A percentile compares a stretch with the other conserved stretches of the same genome.
phyloP scores from a whole-genome alignment of 2,113 vertebrate species.

The Poecilia latipinna region DNA sequence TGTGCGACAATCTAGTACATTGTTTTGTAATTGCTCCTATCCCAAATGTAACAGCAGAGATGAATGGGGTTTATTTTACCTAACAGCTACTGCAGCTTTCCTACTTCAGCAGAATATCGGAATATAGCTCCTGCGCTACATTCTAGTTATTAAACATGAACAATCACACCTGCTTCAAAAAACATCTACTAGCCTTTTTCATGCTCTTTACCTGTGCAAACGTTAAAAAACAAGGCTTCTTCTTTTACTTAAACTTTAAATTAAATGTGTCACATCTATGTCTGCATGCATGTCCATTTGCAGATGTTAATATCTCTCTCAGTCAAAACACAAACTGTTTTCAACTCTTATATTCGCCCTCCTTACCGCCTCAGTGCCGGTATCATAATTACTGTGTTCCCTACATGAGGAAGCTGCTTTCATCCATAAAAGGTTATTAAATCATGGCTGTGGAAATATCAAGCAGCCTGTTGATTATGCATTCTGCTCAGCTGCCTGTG shows the following conservation, averaged over 20 bases:
- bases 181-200: conserved; percentile 34
- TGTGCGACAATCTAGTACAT: background rate
- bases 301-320: conserved; percentile 33
- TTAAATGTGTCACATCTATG: background rate
- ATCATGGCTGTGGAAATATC: conserved; percentile 45
- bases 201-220: background rate
- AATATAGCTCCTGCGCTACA: conserved; percentile 9
- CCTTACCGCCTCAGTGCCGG: conserved; percentile 2
- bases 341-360: background rate
- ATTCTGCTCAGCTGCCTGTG: conserved; percentile 28
- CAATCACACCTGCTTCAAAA: conserved; percentile 39
- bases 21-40: conserved; percentile 29
- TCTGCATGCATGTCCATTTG: background rate
- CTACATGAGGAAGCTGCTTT: conserved; percentile 20
- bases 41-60: background rate
- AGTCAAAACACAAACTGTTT: conserved; percentile 39
- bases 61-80: background rate
- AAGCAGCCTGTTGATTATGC: conserved; percentile 29
- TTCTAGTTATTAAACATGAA: conserved; percentile 49
- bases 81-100: conserved; percentile 46
- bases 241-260: background rate
- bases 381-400: conserved; percentile 33
- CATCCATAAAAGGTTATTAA: conserved; percentile 61
- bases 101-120: conserved; percentile 44
- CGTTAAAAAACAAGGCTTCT: background rate